These are phyloP conservation scores for Sebastes iracundus DNA, from an alignment of 2,797 vertebrate genomes.

Conservation along the genomic window DNA sequence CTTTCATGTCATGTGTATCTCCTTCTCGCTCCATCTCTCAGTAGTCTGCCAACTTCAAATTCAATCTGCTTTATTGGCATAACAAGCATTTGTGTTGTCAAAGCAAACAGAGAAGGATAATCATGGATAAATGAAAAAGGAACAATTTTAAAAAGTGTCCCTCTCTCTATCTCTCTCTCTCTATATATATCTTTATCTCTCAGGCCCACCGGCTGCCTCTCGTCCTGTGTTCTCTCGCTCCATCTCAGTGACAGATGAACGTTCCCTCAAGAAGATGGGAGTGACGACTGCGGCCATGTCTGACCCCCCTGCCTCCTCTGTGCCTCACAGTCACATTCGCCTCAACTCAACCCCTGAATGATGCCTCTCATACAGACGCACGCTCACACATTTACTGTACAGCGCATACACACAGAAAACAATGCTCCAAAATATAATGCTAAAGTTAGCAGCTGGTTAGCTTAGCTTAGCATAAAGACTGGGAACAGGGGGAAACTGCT, in stretches of 20 bases:
- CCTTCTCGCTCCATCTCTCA: conserved; percentile 12
- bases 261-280: conserved; percentile 83
- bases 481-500: not conserved
- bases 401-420: not conserved
- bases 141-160: not conserved
- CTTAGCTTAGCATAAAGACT: not conserved
- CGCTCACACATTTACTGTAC: not conserved
- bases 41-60: not conserved
- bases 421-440: not conserved
- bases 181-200: conserved; percentile 9
- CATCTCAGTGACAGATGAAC: conserved; percentile 83
- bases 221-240: conserved; percentile 77
- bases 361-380: conserved; percentile 22
- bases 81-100: conserved; percentile 13
- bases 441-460: not conserved
- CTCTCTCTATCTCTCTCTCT: conserved; percentile 7
- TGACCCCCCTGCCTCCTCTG: conserved; percentile 46
- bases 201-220: conserved; percentile 47
- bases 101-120: not conserved
- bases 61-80: conserved; percentile 1
- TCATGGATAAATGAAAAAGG: not conserved
- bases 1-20: conserved; percentile 22
- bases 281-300: conserved; percentile 62
- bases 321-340: conserved; percentile 42
- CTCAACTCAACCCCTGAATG: conserved; percentile 78